Evolutionary conservation across 1,140 invertebrate genomes (phyloP).

Genomic region (Cheumatopsyche charites): DNA sequence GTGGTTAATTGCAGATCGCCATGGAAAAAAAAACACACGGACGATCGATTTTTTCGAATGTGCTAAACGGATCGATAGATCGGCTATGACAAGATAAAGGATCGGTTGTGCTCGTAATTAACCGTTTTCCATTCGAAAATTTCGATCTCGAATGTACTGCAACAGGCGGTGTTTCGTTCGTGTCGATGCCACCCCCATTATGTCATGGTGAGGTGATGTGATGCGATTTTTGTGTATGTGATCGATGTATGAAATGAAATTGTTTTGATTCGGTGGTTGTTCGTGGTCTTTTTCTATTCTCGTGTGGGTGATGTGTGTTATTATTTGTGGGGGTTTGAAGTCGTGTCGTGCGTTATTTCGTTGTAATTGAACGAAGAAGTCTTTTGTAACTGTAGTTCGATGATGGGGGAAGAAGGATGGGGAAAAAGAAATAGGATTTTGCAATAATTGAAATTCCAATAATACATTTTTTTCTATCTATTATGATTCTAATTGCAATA

Average conservation of each 20-base stretch:
- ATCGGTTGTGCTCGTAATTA: background rate
- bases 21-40: background rate
- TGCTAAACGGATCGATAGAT: constrained; percentile 3
- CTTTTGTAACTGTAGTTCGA: too few relatives aligned
- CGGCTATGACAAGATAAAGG: constrained; percentile 15
- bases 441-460: too few relatives aligned
- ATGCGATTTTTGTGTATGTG: background rate
- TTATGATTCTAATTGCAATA: too few relatives aligned
- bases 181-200: background rate
- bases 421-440: too few relatives aligned
- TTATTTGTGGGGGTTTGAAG: too few relatives aligned
- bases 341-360: too few relatives aligned
- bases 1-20: background rate
- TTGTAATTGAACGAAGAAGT: too few relatives aligned
- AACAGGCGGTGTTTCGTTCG: constrained; percentile 1
- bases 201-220: background rate
- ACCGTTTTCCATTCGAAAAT: constrained; percentile 11
- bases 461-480: too few relatives aligned
- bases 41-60: constrained; percentile 3
- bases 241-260: background rate
- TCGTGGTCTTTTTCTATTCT: background rate
- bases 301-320: too few relatives aligned
- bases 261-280: background rate
- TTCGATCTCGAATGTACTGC: background rate
- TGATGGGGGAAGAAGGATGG: too few relatives aligned